Base-by-base conservation (phyloP, 2,113 vertebrate species). In the Bos indicus region DNA sequence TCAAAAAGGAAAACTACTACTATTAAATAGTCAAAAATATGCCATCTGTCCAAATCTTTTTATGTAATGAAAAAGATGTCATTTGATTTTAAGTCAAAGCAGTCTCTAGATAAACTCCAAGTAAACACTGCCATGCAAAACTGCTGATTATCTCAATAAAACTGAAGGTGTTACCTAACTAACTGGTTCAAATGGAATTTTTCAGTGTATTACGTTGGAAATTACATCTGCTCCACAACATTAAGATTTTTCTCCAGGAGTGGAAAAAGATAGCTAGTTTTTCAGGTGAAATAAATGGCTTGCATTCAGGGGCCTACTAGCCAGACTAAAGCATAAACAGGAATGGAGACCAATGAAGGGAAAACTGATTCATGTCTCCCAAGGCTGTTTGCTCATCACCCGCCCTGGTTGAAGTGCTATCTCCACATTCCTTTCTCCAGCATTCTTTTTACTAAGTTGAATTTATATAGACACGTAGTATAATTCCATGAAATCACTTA, bases 11-110 rank as follows among this genome's bases (percentile, higher is more conserved):
- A 95, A 87, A 83, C 12, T 87, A 83, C 16, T 74, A 91, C 83
- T 25, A 92, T 59, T 83, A 95, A 89, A 93, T 56, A 86, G 59
- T 1, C n/a, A 82, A 94, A 95, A 89, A 51, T 28, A 80, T 48
- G 48, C 2, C 83, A 87, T 91, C 51, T 28, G 13, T 82, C 89
- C 28, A 62, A 46, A 90, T 87, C 30, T 30, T 71, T 91, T 78
- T 59, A 90, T 36, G 0, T n/a, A 95, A 54, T 64, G 19, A 85
- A 86, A 96, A 85, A 77, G 6, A 84, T 12, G 82, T n/a, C 64
- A 95, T 36, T 26, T 77, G 54, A 64, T 94, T 92, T 91, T 89
- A 62, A 85, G 64, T 91, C 46, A 90, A 84, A 97, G 94, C 2
- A 30, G 28, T 52, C 17, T 89, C 48, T 19, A 86, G 21, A 48